Base-by-base conservation (phyloP, 92 coral and sea anemone genomes). In the Bergia sp. region DNA sequence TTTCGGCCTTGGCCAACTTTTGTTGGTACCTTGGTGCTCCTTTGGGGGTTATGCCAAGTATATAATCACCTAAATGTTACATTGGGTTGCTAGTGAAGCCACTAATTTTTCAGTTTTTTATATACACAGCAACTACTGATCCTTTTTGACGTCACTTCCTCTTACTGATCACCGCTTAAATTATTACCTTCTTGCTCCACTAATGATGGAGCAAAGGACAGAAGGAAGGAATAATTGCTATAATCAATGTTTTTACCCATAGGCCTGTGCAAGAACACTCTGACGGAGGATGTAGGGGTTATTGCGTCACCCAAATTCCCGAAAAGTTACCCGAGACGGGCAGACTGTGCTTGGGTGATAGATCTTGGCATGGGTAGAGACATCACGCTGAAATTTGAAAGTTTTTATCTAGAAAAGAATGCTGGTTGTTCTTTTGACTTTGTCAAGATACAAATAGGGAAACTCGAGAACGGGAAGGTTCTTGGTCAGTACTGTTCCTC, bases 221-320 rank as follows among this genome's bases (percentile, higher is more conserved):
- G 29, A 29, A 21, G 5, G 73, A 29, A 21, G 74, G 11, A 6
- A 67, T 21, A 36, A 37, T n/a, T 9, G 2, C 9, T 64, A 39
- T 57, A 37, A 20, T 8, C 37, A 18, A 47, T 80, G 16, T 7
- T 47, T 20, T 66, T 40, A 15, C 16, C 1, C 73, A 66, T 42
- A 93, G 98, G 98, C 43, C 73, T 90, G 11, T 95, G 98, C 74
- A 9, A 55, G 3, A 93, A 91, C 12, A 89, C 80, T 6, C 49
- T 93, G 7, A 90, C 88, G 44, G 77, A 92, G 1, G 65, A 79
- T n/a, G 74, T 86, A 11, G 98, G 98, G 21, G 76, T 86, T 36
- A 83, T 95, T 10, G 86, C 91, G 69, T 92, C 98, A 36, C 98
- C 98, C 1, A 91, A 88, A 45, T 89, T 90, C 80, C 98, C 98